phyloP scores from a whole-genome alignment of 2,888 invertebrate species.

The Xanthostigma xanthostigma region DNA sequence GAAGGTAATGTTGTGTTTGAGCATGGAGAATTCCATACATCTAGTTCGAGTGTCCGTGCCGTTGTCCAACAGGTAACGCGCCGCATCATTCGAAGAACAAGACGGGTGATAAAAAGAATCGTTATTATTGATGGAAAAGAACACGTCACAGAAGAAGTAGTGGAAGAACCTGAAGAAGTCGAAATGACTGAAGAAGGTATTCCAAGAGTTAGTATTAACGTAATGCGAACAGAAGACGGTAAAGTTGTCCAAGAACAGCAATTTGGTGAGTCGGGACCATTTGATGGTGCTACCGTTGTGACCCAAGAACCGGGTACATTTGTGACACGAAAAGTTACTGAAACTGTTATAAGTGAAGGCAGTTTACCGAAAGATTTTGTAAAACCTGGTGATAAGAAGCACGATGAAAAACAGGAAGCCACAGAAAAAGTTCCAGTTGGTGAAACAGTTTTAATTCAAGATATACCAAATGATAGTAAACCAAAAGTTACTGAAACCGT shows the following conservation, averaged over 20 bases:
- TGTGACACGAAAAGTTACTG: constrained; percentile 16
- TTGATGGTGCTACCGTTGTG: not conserved
- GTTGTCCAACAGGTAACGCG: constrained; percentile 71
- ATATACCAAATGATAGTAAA: not conserved
- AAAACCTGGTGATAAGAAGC: too few species aligned
- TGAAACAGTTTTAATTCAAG: not conserved
- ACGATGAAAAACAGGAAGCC: not conserved
- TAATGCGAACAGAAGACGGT: constrained; percentile 39
- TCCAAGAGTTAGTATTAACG: constrained; percentile 54
- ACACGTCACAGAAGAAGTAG: constrained; percentile 64
- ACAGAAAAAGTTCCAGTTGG: not conserved
- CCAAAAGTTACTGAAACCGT: not conserved
- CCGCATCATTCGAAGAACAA: constrained; percentile 56
- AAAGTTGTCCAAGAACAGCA: constrained; percentile 29
- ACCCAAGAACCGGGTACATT: constrained; percentile 11
- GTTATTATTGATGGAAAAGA: constrained; percentile 73
- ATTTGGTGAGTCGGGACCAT: constrained; percentile 19
- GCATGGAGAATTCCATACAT: constrained; percentile 33
- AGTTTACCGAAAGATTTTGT: too few species aligned
- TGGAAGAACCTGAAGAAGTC: constrained; percentile 70
- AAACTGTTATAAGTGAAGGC: too few species aligned
- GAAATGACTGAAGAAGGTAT: constrained; percentile 57
- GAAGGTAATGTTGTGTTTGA: constrained; percentile 16
- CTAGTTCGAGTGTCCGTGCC: constrained; percentile 58
- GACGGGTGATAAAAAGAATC: constrained; percentile 59